Evolutionary conservation across 2,113 vertebrate species (phyloP).

Genomic region (Menura novaehollandiae): DNA sequence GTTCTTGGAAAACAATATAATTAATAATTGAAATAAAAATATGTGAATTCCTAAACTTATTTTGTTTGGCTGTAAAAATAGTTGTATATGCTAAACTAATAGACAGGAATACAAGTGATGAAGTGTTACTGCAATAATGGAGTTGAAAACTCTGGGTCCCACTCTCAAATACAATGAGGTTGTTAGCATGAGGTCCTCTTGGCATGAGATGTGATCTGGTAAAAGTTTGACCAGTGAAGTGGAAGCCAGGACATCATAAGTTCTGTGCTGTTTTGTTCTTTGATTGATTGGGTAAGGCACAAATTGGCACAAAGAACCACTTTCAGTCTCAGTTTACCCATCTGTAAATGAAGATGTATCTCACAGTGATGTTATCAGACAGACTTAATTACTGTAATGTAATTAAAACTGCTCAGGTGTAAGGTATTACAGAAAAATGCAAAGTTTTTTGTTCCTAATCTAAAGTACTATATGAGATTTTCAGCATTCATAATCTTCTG

Average conservation of each 20-base stretch:
- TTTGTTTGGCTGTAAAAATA: constrained; percentile 33
- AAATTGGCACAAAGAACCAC: neutral
- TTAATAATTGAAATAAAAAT: constrained; percentile 39
- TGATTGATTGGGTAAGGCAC: constrained; percentile 13
- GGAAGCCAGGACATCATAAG: constrained; percentile 32
- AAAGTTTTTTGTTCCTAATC: neutral
- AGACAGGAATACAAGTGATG: neutral
- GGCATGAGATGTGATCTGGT: constrained; percentile 13
- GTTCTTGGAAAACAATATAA: constrained; percentile 11
- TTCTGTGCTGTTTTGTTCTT: constrained; percentile 27
- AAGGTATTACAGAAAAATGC: neutral
- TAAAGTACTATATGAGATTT: neutral
- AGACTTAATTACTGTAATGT: neutral
- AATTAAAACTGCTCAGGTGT: neutral
- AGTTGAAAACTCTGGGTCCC: neutral
- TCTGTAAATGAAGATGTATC: neutral
- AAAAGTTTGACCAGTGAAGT: constrained; percentile 48
- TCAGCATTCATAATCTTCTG: neutral
- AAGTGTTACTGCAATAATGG: neutral
- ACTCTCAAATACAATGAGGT: neutral
- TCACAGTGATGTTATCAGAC: neutral
- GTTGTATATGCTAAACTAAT: constrained; percentile 27
- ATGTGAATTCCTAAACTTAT: neutral
- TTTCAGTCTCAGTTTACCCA: neutral
- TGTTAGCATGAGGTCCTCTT: constrained; percentile 30